A percentile compares a stretch with the other conserved stretches of the same genome.
phyloP scores from a whole-genome alignment of 2,797 vertebrate genomes.

The Coregonus suidteri region DNA sequence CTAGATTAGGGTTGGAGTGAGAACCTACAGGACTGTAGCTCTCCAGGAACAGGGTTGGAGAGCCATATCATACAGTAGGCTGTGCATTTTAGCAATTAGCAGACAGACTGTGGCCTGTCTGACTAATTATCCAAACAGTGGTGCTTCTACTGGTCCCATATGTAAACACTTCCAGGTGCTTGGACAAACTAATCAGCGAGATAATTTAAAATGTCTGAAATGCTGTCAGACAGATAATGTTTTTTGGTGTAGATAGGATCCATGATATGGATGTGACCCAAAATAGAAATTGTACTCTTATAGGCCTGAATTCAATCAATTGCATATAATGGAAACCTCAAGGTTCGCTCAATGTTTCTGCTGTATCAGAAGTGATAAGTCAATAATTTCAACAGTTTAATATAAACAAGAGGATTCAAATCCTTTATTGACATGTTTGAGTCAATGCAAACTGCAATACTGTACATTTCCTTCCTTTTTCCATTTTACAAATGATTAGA shows the following conservation, averaged over 20 bases:
- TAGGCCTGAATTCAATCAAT: not conserved
- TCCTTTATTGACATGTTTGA: constrained; percentile 83
- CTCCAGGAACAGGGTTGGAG: too few species aligned
- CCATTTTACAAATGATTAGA: constrained; percentile 79
- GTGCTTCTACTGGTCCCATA: not conserved
- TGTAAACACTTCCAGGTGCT: not conserved
- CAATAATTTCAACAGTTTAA: constrained; percentile 14
- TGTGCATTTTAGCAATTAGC: not conserved
- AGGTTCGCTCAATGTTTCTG: not conserved
- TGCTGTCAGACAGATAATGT: not conserved
- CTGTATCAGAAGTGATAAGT: not conserved
- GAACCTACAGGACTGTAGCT: too few species aligned
- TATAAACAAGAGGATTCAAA: constrained; percentile 66
- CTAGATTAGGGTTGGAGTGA: too few species aligned
- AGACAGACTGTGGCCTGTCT: not conserved
- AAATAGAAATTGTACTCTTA: not conserved
- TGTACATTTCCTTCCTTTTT: constrained; percentile 59
- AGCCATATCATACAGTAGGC: not conserved
- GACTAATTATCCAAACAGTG: constrained; percentile 3
- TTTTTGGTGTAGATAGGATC: not conserved
- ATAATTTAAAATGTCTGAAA: not conserved
- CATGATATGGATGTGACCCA: too few species aligned
- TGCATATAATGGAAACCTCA: not conserved
- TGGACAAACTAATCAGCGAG: not conserved
- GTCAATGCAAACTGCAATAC: constrained; percentile 67